Percentiles rank a stretch among this genome's conserved stretches.
These are phyloP conservation scores for Pseudococcus viburni DNA, from an alignment of 2,888 invertebrate genomes.

Conservation along the genomic window DNA sequence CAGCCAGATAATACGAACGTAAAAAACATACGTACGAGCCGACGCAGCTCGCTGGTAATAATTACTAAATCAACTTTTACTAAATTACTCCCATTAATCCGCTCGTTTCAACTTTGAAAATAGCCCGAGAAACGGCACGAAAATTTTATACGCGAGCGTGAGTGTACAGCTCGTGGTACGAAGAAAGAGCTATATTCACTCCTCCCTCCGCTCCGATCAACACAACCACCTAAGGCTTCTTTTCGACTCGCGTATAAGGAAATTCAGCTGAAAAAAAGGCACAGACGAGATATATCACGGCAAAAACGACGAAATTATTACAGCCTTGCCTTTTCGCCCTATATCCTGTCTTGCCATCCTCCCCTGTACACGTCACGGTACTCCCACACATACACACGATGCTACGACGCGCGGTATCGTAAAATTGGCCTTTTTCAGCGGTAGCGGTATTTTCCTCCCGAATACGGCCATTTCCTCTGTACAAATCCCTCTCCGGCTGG, in stretches of 20 bases:
- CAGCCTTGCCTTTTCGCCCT: background rate
- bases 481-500: background rate
- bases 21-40: background rate
- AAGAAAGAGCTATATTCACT: too few species aligned
- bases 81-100: background rate
- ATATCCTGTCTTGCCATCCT: background rate
- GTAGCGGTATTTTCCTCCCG: background rate
- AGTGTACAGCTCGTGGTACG: too few species aligned
- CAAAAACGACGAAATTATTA: slow-evolving; percentile 1
- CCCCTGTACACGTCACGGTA: background rate
- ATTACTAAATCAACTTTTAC: background rate
- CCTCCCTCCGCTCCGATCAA: too few species aligned
- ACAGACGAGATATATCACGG: background rate
- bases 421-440: slow-evolving; percentile 14
- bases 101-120: background rate
- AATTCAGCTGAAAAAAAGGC: background rate
- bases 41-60: background rate
- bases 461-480: background rate
- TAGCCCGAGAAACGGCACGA: background rate
- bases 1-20: background rate
- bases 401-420: background rate
- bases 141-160: background rate
- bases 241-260: background rate
- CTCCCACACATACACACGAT: background rate
- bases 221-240: too few species aligned